Evolutionary conservation across 2,888 invertebrate species (phyloP).

Genomic region (Mesopsocus fuscifrons): DNA sequence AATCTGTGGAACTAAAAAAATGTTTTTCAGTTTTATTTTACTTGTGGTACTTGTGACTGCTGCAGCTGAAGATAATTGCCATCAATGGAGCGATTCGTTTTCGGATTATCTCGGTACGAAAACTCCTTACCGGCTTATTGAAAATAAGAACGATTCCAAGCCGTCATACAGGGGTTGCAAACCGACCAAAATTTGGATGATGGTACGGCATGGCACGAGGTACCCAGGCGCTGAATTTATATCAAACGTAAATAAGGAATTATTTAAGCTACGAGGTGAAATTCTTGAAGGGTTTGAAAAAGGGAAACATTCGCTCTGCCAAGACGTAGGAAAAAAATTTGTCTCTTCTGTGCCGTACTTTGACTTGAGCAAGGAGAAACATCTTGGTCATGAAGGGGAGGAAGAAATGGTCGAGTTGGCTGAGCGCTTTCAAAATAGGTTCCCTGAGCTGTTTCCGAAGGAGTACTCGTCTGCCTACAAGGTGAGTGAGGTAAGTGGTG

Average conservation of each 20-base stretch:
- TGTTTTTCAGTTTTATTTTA: too few relatives aligned
- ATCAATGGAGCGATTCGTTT: not conserved
- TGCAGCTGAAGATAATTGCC: too few relatives aligned
- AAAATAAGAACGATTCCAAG: constrained; percentile 39
- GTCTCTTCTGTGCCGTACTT: constrained; percentile 38
- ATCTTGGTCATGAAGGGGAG: constrained; percentile 50
- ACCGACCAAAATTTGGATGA: constrained; percentile 50
- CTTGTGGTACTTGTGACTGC: too few relatives aligned
- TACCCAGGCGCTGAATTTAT: constrained; percentile 42
- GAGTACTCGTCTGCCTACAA: constrained; percentile 37
- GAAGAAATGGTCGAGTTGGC: constrained; percentile 54
- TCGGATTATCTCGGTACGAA: constrained; percentile 35
- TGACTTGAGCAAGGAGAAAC: constrained; percentile 33
- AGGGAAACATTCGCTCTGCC: constrained; percentile 25
- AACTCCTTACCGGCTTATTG: constrained; percentile 52
- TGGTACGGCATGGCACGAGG: constrained; percentile 61
- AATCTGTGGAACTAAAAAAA: too few relatives aligned
- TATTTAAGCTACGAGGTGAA: constrained; percentile 32
- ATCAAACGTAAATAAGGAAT: constrained; percentile 28
- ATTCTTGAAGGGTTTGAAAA: constrained; percentile 26
- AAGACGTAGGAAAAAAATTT: constrained; percentile 25
- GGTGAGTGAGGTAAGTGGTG: constrained; percentile 25
- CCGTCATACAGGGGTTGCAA: constrained; percentile 39
- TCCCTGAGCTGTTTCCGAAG: constrained; percentile 40
- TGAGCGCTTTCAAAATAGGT: constrained; percentile 51